Conservation (phyloP, 1,140 invertebrate genomes). For the Aphidius gifuensis region DNA sequence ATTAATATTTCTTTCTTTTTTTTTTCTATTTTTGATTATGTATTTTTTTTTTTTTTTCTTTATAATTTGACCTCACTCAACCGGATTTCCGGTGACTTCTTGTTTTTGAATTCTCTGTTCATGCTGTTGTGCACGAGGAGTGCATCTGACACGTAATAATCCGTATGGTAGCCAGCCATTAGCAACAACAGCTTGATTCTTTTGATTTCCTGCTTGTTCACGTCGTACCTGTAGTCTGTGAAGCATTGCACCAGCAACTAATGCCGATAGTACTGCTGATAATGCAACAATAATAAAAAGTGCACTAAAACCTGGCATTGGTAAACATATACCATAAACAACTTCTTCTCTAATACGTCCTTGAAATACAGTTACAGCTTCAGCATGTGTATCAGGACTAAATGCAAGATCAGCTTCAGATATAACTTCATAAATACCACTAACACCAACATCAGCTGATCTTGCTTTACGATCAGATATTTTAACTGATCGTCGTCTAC, state of each 20-base stretch:
- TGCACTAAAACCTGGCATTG: conserved; percentile 81
- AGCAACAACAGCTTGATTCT: conserved; percentile 47
- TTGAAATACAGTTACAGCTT: conserved; percentile 82
- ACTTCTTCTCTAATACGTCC: conserved; percentile 83
- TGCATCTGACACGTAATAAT: conserved; percentile 59
- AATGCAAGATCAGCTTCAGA: conserved; percentile 90
- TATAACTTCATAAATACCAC: conserved; percentile 85
- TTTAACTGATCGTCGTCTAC: conserved; percentile 64
- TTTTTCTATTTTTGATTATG: conserved; percentile 1
- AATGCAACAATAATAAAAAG: conserved; percentile 83
- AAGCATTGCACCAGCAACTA: conserved; percentile 73
- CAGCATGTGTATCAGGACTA: conserved; percentile 73
- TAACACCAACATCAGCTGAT: conserved; percentile 81
- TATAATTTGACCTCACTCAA: conserved; percentile 37
- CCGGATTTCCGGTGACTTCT: conserved; percentile 32
- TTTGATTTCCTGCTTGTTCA: conserved; percentile 57
- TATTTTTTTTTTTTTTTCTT: conserved; percentile 5
- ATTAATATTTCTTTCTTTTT: too few relatives aligned
- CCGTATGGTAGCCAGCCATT: conserved; percentile 72
- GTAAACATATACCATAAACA: conserved; percentile 88
- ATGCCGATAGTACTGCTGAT: conserved; percentile 76
- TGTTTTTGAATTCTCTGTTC: conserved; percentile 32
- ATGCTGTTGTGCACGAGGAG: conserved; percentile 27
- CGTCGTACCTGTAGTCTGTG: conserved; percentile 74
- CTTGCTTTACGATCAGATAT: conserved; percentile 70